Base-by-base conservation (phyloP, 2,797 vertebrate species). In the Pogonophryne albipinna region DNA sequence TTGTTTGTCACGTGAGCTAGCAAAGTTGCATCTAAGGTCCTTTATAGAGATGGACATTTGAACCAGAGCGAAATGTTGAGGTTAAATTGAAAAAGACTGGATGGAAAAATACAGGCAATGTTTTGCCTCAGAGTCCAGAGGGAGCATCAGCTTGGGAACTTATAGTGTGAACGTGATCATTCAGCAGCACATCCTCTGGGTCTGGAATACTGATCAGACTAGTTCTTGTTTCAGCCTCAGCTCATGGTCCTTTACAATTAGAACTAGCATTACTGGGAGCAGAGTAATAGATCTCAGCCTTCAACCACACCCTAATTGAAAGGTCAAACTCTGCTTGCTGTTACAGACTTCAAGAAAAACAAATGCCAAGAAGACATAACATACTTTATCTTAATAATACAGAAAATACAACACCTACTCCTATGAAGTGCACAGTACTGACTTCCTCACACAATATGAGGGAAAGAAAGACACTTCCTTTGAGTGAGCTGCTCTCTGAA, bases 11-110 rank as follows among this genome's bases (percentile, higher is more conserved):
- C 15, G 42, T 69, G 53, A 67, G 74, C 53, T 69, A 59, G 56
- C 53, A 41, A 74, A 75, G 60, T 47, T 67, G 51, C 71, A 78
- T 72, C 72, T 47, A 47, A 17, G 72, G 74, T 56, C 49, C 49
- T 76, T 85, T 78, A 74, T 76, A 58, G 77, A 91, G 73, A 88
- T 14, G 63, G 84, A 88, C 82, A 66, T 65, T 84, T 59, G 5
- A 78, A 66, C 59, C 23, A 80, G 69, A 45, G 56, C 58, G 64
- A 89, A 89, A 86, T 65, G 75, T 76, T 60, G 52, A 42, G 51
- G 76, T 85, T 78, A 89, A 91, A 92, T 84, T 86, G 80, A 83
- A 52, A 59, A 57, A 51, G 72, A 80, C 81, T 68, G 74, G 71
- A 59, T 75, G 78, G 78, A 89, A 89, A 90, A 91, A 85, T 77